phyloP scores from a whole-genome alignment of 2,797 vertebrate genomes.

The Lepus townsendii region DNA sequence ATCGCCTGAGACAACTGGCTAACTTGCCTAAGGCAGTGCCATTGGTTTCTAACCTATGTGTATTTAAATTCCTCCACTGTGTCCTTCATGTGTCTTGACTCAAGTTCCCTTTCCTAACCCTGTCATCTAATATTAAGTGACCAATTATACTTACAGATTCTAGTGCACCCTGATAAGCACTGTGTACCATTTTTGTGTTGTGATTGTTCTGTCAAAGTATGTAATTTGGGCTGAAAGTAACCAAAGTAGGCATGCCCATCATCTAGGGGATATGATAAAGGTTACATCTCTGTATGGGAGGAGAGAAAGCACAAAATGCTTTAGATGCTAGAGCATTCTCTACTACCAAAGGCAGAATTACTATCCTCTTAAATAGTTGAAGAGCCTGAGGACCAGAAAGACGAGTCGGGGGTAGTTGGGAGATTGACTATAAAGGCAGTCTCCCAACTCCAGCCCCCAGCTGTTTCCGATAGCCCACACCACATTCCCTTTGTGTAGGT shows the following conservation, averaged over 20 bases:
- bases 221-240: not conserved
- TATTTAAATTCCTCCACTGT: not conserved
- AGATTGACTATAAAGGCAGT: not conserved
- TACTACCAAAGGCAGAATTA: not conserved
- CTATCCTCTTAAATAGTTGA: not conserved
- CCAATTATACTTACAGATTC: not conserved
- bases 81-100: not conserved
- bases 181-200: not conserved
- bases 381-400: slow-evolving; percentile 21
- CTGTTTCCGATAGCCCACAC: slow-evolving; percentile 15
- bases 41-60: not conserved
- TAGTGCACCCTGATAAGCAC: rapidly evolving
- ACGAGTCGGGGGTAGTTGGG: not conserved
- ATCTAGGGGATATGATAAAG: not conserved
- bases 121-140: not conserved
- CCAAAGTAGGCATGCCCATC: not conserved
- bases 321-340: not conserved
- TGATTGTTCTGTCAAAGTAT: not conserved
- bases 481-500: slow-evolving; percentile 63
- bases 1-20: not conserved
- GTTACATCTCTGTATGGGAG: not conserved
- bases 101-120: not conserved
- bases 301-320: not conserved
- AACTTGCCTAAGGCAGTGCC: not conserved
- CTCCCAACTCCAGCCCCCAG: not conserved